Evolutionary conservation across 2,888 invertebrate genomes (phyloP).

Genomic region (Calliscelio sp.): DNA sequence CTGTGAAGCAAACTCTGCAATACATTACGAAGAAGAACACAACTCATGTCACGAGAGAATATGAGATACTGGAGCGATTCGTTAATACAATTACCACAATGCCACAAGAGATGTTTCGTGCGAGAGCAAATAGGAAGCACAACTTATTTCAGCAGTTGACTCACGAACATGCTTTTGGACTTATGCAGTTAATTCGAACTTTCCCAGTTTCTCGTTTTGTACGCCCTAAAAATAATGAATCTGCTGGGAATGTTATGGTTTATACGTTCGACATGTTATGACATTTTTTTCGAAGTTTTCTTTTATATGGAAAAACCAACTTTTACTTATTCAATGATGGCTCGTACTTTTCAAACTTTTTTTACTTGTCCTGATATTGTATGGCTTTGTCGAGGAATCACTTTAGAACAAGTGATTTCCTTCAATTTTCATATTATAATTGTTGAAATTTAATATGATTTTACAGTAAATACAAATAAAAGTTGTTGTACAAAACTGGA

Average conservation of each 20-base stretch:
- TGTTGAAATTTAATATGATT: too few relatives aligned
- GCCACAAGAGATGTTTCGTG: slow-evolving; percentile 46
- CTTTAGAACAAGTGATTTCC: too few relatives aligned
- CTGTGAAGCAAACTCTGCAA: background rate
- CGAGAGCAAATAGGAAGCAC: slow-evolving; percentile 51
- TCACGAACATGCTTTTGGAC: slow-evolving; percentile 60
- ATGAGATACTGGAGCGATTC: slow-evolving; percentile 66
- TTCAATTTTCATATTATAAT: too few relatives aligned
- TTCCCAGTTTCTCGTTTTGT: slow-evolving; percentile 57
- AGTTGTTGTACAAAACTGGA: too few relatives aligned
- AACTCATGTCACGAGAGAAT: slow-evolving; percentile 61
- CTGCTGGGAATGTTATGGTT: slow-evolving; percentile 12
- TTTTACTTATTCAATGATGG: too few relatives aligned
- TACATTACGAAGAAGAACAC: slow-evolving; percentile 33
- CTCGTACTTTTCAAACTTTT: too few relatives aligned
- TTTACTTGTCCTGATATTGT: too few relatives aligned
- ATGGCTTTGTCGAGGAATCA: too few relatives aligned
- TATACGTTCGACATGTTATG: slow-evolving; percentile 19
- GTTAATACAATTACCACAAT: slow-evolving; percentile 69
- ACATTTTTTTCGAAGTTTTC: too few relatives aligned
- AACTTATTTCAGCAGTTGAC: slow-evolving; percentile 59
- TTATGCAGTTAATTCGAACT: slow-evolving; percentile 56
- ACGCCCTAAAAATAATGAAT: slow-evolving; percentile 47
- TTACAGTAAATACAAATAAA: too few relatives aligned
- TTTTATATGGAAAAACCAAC: too few relatives aligned